Conservation (phyloP, 1,140 invertebrate genomes). For the Bombus huntii region DNA sequence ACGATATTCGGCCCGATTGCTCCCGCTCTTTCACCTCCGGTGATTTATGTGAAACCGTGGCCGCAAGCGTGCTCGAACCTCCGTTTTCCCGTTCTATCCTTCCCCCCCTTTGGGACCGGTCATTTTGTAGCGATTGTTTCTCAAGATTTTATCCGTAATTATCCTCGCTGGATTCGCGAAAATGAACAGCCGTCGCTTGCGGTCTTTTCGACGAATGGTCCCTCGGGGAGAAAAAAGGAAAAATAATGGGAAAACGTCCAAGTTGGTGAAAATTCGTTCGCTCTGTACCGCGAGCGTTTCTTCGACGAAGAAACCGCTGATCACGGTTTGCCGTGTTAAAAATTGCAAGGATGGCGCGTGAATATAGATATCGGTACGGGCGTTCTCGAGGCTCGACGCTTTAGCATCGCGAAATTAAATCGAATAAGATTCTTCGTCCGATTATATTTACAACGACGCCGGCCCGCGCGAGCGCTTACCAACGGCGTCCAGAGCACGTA, state of each 20-base stretch:
- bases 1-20: constrained; percentile 22
- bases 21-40: background rate
- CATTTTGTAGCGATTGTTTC: constrained; percentile 24
- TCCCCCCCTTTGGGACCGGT: background rate
- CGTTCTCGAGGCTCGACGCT: background rate
- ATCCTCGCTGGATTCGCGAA: background rate
- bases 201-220: too few species aligned
- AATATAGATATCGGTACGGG: background rate
- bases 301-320: background rate
- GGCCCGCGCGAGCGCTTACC: background rate
- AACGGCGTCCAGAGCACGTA: background rate
- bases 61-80: background rate
- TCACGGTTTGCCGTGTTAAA: background rate
- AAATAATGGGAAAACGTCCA: too few species aligned
- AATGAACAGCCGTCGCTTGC: too few species aligned
- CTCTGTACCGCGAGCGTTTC: background rate
- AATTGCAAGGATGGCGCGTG: background rate
- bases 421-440: background rate
- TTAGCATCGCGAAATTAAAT: background rate
- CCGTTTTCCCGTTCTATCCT: background rate
- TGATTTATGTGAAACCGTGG: constrained; percentile 3
- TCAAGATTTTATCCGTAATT: constrained; percentile 15
- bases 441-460: background rate
- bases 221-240: too few species aligned
- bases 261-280: too few species aligned